Evolutionary conservation across 2,888 invertebrate species (phyloP).

Genomic region (Gastracanthus pulcherrimus): DNA sequence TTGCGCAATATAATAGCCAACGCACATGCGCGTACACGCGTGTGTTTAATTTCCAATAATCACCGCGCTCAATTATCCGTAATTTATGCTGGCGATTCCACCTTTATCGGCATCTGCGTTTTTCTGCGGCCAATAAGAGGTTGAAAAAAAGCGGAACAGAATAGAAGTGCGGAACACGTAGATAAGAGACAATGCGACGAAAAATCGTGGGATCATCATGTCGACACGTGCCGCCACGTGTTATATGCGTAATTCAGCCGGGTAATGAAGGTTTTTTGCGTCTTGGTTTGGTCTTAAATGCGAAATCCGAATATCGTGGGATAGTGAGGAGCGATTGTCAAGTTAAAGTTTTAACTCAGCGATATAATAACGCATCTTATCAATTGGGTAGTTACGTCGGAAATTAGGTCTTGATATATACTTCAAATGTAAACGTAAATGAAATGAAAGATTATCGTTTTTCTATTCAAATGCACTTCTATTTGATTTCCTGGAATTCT

Average conservation of each 20-base stretch:
- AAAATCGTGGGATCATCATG: background rate
- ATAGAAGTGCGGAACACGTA: background rate
- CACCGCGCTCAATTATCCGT: conserved; percentile 18
- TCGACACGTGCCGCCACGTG: background rate
- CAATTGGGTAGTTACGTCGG: background rate
- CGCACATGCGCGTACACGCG: too few species aligned
- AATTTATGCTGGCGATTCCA: conserved; percentile 31
- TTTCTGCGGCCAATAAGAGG: background rate
- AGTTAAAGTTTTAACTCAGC: background rate
- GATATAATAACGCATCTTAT: background rate
- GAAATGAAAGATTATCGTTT: too few species aligned
- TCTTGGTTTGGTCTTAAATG: background rate
- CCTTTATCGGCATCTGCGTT: conserved; percentile 22
- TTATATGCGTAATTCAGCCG: background rate
- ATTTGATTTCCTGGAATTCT: too few species aligned
- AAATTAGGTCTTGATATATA: background rate
- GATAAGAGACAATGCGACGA: too few species aligned
- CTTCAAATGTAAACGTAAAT: background rate
- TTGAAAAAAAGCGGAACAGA: background rate
- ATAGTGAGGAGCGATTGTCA: background rate
- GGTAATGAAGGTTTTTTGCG: background rate
- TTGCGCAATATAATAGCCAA: conserved; percentile 52
- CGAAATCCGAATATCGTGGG: background rate
- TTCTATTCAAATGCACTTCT: too few species aligned
- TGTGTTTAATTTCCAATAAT: conserved; percentile 46